Percentiles rank a stretch among this genome's conserved stretches.
Conservation (phyloP, 1,140 invertebrate genomes). For the Drosophila eugracilis region DNA sequence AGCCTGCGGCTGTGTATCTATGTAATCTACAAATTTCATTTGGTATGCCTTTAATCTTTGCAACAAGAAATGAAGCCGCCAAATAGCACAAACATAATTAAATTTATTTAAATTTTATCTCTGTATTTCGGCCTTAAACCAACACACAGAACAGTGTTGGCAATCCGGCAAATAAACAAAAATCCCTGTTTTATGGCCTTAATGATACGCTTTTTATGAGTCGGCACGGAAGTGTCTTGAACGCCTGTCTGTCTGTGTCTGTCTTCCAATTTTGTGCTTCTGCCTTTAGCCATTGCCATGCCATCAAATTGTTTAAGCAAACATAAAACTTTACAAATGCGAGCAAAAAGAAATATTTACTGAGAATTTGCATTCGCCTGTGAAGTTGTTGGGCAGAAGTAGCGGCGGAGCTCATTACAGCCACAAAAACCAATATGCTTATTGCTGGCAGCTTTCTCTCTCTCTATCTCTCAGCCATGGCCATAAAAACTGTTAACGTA, state of each 20-base stretch:
- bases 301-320: constrained; percentile 82
- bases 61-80: constrained; percentile 36
- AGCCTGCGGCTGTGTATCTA: constrained; percentile 43
- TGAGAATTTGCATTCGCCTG: constrained; percentile 61
- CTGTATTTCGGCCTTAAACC: constrained; percentile 31
- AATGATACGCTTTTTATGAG: constrained; percentile 82
- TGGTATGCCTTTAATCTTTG: constrained; percentile 76
- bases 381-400: constrained; percentile 16
- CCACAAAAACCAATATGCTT: constrained; percentile 83
- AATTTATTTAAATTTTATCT: constrained; percentile 79
- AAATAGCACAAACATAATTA: constrained; percentile 73
- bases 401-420: constrained; percentile 67
- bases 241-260: constrained; percentile 22
- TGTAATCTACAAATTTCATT: constrained; percentile 78
- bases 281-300: constrained; percentile 34
- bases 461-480: constrained; percentile 45
- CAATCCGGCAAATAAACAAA: constrained; percentile 76
- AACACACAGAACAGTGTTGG: constrained; percentile 41
- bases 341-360: constrained; percentile 52
- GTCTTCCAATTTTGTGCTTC: not conserved
- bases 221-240: constrained; percentile 73
- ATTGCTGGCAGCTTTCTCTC: constrained; percentile 62
- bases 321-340: constrained; percentile 81
- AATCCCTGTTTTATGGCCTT: constrained; percentile 78
- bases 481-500: constrained; percentile 82